Conservation (phyloP, 2,113 vertebrate species). For the Ageneiosus marmoratus region DNA sequence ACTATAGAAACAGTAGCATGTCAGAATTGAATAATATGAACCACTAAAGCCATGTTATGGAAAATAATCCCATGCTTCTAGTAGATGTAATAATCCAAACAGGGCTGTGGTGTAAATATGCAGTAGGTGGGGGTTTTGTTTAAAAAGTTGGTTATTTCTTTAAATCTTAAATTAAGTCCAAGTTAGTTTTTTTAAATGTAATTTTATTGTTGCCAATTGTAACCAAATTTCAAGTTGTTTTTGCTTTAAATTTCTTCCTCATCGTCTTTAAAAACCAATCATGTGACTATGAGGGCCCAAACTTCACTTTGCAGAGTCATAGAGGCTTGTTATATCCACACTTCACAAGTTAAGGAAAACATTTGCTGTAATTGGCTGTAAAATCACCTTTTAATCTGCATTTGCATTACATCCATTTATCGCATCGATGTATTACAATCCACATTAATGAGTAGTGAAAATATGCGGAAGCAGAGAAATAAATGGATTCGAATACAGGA, state of each 20-base stretch:
- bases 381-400: conserved; percentile 5
- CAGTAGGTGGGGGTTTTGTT: background rate
- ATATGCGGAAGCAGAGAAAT: background rate
- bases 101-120: background rate
- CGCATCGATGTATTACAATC: background rate
- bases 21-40: background rate
- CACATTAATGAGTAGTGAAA: background rate
- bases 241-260: too few species aligned
- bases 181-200: background rate
- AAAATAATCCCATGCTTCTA: background rate
- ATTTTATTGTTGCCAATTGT: too few species aligned
- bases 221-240: too few species aligned
- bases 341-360: background rate
- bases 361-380: background rate
- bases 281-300: background rate
- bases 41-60: background rate
- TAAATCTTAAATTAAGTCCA: background rate
- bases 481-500: background rate
- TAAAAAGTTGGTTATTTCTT: background rate
- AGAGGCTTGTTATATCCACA: background rate
- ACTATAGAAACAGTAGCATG: background rate
- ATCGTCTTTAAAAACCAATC: background rate
- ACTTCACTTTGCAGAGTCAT: background rate
- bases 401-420: background rate
- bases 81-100: background rate